phyloP scores from a whole-genome alignment of 53 echinoderm and acorn worm species.

The Pentamera pediparva region DNA sequence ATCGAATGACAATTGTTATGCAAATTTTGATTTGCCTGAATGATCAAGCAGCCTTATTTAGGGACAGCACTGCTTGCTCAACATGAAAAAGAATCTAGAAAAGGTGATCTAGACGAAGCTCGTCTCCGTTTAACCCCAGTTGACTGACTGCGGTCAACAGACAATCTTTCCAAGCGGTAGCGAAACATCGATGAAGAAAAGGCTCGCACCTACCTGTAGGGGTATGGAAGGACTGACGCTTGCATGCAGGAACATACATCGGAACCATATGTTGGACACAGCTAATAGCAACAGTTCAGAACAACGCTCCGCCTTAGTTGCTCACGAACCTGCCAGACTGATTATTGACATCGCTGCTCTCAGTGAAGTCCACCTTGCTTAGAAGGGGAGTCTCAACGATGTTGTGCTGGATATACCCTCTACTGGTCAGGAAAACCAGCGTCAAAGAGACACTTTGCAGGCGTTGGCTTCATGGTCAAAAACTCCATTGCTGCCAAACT shows the following conservation, averaged over 20 bases:
- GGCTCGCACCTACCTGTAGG: constrained; percentile 1
- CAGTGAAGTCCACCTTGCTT: constrained; percentile 43
- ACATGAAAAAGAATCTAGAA: constrained; percentile 38
- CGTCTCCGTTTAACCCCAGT: constrained; percentile 35
- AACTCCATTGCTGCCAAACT: constrained; percentile 46
- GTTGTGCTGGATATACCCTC: constrained; percentile 46
- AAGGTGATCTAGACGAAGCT: constrained; percentile 63
- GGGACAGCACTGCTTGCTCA: constrained; percentile 65
- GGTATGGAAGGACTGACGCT: constrained; percentile 14
- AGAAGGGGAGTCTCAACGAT: constrained; percentile 39
- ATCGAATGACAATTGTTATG: too few species aligned
- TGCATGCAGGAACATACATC: constrained; percentile 55
- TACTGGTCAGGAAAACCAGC: constrained; percentile 57
- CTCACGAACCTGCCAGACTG: constrained; percentile 34
- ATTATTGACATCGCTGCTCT: constrained; percentile 46
- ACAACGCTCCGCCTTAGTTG: constrained; percentile 36
- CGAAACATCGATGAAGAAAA: constrained; percentile 24
- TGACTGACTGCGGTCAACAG: constrained; percentile 52
- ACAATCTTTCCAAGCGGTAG: constrained; percentile 46
- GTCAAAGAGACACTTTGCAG: constrained; percentile 36
- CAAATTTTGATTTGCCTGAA: too few species aligned
- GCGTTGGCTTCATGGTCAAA: constrained; percentile 53
- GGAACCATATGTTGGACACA: constrained; percentile 39
- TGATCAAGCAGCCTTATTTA: constrained; percentile 17
- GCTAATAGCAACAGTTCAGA: constrained; percentile 21